A percentile compares a stretch with the other conserved stretches of the same genome.
Evolutionary conservation across 2,113 vertebrate species (phyloP).

Genomic region (Chloropsis cyanopogon): DNA sequence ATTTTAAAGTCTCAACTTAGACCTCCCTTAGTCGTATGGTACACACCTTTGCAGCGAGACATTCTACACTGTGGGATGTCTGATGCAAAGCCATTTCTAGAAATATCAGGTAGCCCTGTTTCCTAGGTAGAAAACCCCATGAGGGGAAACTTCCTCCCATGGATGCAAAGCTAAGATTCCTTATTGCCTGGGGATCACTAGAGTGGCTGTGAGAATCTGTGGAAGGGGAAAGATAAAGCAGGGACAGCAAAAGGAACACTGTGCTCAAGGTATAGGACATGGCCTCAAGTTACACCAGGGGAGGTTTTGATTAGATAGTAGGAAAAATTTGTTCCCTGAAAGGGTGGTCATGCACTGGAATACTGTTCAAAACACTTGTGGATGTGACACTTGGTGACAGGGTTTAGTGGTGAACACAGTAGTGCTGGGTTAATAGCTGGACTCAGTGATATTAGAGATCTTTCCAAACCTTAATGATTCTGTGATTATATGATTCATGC

Average conservation of each 20-base stretch:
- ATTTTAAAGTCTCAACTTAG: background rate
- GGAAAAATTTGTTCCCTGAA: background rate
- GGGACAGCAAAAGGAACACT: background rate
- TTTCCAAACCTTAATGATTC: background rate
- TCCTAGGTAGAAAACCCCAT: background rate
- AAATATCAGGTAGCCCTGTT: background rate
- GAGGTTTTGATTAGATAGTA: background rate
- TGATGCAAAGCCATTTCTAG: background rate
- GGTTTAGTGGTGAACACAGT: background rate
- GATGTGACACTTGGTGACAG: background rate
- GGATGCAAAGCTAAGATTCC: background rate
- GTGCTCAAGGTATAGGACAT: background rate
- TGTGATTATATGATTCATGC: background rate
- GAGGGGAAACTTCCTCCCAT: background rate
- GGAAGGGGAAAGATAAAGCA: background rate
- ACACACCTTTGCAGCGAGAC: background rate
- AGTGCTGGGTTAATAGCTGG: background rate
- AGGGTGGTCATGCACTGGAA: background rate
- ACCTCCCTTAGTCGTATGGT: background rate
- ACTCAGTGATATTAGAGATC: background rate
- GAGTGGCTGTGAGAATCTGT: background rate
- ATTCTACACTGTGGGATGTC: fast-evolving
- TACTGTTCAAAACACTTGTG: background rate
- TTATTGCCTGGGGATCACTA: background rate
- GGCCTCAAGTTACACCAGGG: background rate